Conservation (phyloP, 2,888 invertebrate species). For the Hybos culiciformis region DNA sequence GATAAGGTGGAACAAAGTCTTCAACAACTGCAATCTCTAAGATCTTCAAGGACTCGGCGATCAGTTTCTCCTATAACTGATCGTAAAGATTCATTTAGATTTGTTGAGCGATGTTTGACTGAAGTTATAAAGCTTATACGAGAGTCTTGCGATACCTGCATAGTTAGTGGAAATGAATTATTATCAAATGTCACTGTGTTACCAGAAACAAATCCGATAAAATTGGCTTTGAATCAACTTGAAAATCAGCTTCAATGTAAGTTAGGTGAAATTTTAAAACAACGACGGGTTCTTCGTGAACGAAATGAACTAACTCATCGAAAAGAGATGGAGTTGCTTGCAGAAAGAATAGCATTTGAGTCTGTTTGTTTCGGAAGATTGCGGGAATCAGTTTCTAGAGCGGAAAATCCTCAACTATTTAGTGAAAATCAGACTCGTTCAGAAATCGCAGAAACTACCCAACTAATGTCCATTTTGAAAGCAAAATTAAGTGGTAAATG, state of each 20-base stretch:
- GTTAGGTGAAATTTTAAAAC: constrained; percentile 52
- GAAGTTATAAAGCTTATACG: constrained; percentile 49
- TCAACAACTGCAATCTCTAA: constrained; percentile 45
- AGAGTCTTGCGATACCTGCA: constrained; percentile 45
- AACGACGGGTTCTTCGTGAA: constrained; percentile 49
- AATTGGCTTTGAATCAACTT: constrained; percentile 46
- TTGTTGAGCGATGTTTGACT: constrained; percentile 49
- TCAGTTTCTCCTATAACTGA: constrained; percentile 53
- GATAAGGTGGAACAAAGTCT: constrained; percentile 55
- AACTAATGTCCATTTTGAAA: constrained; percentile 58
- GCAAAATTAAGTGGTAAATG: constrained; percentile 47
- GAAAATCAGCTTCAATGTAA: constrained; percentile 56
- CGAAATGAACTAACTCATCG: constrained; percentile 53
- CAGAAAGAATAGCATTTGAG: constrained; percentile 70
- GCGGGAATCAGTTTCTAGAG: constrained; percentile 49
- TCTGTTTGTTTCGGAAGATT: constrained; percentile 56
- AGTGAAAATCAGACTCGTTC: constrained; percentile 47
- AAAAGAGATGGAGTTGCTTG: constrained; percentile 54
- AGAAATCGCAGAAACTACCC: constrained; percentile 62
- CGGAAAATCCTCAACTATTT: constrained; percentile 43
- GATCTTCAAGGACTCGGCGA: constrained; percentile 46
- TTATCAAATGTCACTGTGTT: constrained; percentile 33
- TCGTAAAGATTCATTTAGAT: constrained; percentile 45
- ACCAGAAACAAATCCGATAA: constrained; percentile 40
- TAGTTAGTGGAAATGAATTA: constrained; percentile 31